phyloP scores from a whole-genome alignment of 2,797 vertebrate species.

The Anomalospiza imberbis region DNA sequence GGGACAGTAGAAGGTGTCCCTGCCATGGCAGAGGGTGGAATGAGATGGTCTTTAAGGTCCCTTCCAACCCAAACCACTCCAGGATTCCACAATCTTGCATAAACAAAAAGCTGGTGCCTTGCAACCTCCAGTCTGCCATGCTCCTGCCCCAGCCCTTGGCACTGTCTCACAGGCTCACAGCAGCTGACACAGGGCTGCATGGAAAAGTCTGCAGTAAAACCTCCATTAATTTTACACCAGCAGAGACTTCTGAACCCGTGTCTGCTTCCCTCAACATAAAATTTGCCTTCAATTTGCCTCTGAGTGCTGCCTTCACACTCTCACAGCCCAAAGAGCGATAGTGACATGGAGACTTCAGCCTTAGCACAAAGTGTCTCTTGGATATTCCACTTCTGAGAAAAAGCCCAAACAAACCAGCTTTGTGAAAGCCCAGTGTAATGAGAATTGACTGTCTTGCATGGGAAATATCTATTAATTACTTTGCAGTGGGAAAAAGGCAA shows the following conservation, averaged over 20 bases:
- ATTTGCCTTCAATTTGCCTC: background rate
- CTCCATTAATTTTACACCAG: background rate
- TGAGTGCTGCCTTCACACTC: background rate
- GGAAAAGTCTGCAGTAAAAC: background rate
- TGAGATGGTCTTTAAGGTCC: background rate
- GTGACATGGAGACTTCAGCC: background rate
- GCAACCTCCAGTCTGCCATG: accelerated
- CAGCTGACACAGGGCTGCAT: background rate
- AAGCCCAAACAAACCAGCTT: background rate
- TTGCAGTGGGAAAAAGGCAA: background rate
- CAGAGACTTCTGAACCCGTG: background rate
- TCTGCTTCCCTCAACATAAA: background rate
- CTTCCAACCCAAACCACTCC: background rate
- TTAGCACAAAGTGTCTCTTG: background rate
- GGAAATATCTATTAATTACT: slow-evolving; percentile 37
- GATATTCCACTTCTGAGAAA: background rate
- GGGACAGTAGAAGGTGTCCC: background rate
- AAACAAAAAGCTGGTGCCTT: background rate
- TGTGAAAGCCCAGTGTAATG: background rate
- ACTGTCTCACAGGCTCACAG: background rate
- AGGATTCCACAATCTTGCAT: too few species aligned
- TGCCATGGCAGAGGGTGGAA: background rate
- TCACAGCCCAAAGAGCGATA: background rate
- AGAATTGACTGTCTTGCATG: slow-evolving; percentile 23
- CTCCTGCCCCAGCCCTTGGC: background rate